Evolutionary conservation across 64 coral and sea anemone genomes (phyloP).

Genomic region (Montipora capricornis): DNA sequence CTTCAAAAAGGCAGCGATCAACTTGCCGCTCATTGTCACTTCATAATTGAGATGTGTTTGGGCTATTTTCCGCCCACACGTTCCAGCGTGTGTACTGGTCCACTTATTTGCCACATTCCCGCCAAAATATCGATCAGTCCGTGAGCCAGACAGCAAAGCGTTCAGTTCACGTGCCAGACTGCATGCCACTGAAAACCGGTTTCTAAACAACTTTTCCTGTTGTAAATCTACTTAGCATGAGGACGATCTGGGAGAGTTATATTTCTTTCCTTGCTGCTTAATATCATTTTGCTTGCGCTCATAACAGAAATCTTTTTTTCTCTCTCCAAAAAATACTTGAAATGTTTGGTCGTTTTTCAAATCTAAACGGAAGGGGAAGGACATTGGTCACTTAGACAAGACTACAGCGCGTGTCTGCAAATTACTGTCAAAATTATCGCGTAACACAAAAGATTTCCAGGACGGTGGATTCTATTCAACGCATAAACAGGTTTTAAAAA

Average conservation of each 20-base stretch:
- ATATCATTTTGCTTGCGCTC: background rate
- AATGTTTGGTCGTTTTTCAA: background rate
- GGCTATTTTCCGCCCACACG: background rate
- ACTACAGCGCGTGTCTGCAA: slow-evolving; percentile 5
- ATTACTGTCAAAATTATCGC: slow-evolving; percentile 32
- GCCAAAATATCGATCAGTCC: background rate
- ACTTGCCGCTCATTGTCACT: background rate
- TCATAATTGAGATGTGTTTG: background rate
- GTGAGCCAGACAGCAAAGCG: background rate
- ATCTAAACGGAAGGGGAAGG: background rate
- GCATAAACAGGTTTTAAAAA: background rate
- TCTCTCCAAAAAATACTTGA: background rate
- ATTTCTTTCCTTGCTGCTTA: background rate
- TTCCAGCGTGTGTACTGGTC: background rate
- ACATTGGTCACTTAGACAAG: background rate
- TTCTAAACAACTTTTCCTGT: background rate
- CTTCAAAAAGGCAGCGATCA: slow-evolving; percentile 26
- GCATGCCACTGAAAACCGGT: background rate
- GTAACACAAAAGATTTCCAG: background rate
- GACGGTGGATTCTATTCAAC: background rate
- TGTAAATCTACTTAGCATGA: background rate
- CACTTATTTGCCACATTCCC: background rate
- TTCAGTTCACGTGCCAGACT: background rate
- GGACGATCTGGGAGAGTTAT: background rate
- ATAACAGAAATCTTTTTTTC: background rate